Evolutionary conservation across 2,113 vertebrate species (phyloP), one percentile per base, ranked within the genome.

Genomic region (Neotragus moschatus): DNA sequence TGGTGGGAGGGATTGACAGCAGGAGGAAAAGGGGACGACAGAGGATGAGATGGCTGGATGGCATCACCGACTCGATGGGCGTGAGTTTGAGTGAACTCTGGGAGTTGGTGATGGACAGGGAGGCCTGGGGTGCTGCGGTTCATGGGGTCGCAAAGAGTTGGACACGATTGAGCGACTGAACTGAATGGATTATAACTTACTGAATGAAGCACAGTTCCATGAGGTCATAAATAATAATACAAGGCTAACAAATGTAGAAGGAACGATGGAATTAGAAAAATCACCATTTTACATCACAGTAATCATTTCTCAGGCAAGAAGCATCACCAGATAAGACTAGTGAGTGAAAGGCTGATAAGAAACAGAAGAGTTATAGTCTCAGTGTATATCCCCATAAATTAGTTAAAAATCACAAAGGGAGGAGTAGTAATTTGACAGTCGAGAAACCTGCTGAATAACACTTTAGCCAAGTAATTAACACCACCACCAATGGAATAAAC

Each of bases 261-360:
- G 25, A 39, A 90, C 45, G 16, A n/a, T 8, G 28, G 28, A 86
- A 85, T 86, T 51, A 36, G 60, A 77, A 94, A 90, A 96, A 90
- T 53, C 39, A 90, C 56, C 51, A 95, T 88, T 92, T 84, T 96
- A 45, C 80, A 94, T 63, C 80, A 51, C 0, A 81, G 47, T 39
- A 94, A 86, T 86, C 36, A 91, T 60, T 96, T 95, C 17, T 92
- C 88, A 93, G 84, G 47, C 60, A 94, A 86, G 77, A 94, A 33
- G 70, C 39, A 96, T 51, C 51, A 88, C 51, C 36, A 84, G 26
- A 39, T 58, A 96, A 91, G 15, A 84, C 21, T 56, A 55, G 26
- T 33, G 23, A 49, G 36, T 94, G 3, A 49, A 87, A 87, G 6
- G 53, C 30, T n/a, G 55, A 28, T 56, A 43, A 63, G 33, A 87